Evolutionary conservation across 1,140 invertebrate species (phyloP), one percentile per base, ranked within the genome.

Genomic region (Acromyrmex heyeri): DNA sequence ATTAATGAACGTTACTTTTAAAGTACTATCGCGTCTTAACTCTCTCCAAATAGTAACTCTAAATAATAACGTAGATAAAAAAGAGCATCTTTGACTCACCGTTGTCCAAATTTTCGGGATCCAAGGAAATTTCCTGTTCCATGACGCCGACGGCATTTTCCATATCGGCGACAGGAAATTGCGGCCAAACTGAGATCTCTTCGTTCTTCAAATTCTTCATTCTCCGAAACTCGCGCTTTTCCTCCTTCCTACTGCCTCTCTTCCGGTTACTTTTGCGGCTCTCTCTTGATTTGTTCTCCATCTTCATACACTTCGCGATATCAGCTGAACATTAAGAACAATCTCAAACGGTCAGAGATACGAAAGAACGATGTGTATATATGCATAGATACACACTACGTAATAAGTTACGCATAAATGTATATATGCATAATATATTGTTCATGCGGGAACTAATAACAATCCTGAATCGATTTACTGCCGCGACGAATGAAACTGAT

Each of bases 201-300:
- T 83, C 79, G 8, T 14, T 83, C n/a, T 24, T 81, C 64, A 30
- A 12, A 0, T 38, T 27, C 10, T 48, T 81, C 24, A 21, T 48
- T 8, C 24, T 48, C 16, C 57, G 67, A 2, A n/a, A 1, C n/a
- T 59, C 78, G 34, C 50, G 50, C 5, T 83, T 83, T 0, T 73
- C 57, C 4, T 83, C 79, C 7, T 83, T 83, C 24, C 27, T 73
- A 24, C 18, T 14, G 24, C n/a, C 27, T 50, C 21, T 73, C 4
- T 38, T 61, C 0, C 79, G 79, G 3, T 18, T 59, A 14, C 16
- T 55, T 18, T 57, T 59, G n/a, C 55, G 79, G 5, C 4, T 12
- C 18, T 61, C 79, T 24, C 6, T 59, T 6, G 34, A 34, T 6
- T 83, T 83, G 14, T 59, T 34, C 7, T 83, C 53, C 79, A 83